Base-by-base conservation (phyloP, 1,140 invertebrate species). In the Orchesella cincta region DNA sequence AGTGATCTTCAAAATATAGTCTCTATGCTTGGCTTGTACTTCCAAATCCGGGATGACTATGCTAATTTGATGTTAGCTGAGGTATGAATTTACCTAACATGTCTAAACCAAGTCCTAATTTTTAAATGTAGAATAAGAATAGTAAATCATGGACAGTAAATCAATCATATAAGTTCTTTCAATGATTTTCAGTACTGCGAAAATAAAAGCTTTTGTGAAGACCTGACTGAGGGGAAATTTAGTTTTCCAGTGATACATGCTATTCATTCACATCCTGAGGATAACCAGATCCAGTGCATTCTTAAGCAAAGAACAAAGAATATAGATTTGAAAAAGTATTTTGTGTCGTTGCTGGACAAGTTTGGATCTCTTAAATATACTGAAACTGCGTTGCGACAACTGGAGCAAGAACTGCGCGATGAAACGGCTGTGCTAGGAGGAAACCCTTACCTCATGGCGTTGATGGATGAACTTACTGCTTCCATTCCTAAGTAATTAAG, bases 171-270 rank as follows among this genome's bases (percentile, higher is more conserved):
- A 20, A 46, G 33, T 52, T 35, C 20, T 29, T 35, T 62, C 72
- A 67, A 26, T 33, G 28, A n/a, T 82, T 90, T 90, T 64, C 83
- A 98, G 94, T 98, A 98, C 86, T 90, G 91, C 64, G 91, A 94
- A 80, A 96, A 96, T 84, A 98, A 98, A 86, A 96, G 95, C 84
- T 98, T 92, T 85, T 97, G 95, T 86, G 97, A 98, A 87, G 97
- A 99, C 88, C 86, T 99, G 67, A 98, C 96, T 0, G 97, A 99
- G 88, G 97, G 97, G 72, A 98, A 99, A 87, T 99, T 98, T 86
- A 98, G 95, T 81, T 99, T 98, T 86, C 97, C 96, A 14, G 92
- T 98, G 76, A 95, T 98, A 82, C 95, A 98, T 88, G 96, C 93
- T 1, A 95, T 98, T 78, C 87, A 88, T 76, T 91, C 86, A 76